Evolutionary conservation across 2,113 vertebrate genomes (phyloP).

Genomic region (Phrynocephalus versicolor): DNA sequence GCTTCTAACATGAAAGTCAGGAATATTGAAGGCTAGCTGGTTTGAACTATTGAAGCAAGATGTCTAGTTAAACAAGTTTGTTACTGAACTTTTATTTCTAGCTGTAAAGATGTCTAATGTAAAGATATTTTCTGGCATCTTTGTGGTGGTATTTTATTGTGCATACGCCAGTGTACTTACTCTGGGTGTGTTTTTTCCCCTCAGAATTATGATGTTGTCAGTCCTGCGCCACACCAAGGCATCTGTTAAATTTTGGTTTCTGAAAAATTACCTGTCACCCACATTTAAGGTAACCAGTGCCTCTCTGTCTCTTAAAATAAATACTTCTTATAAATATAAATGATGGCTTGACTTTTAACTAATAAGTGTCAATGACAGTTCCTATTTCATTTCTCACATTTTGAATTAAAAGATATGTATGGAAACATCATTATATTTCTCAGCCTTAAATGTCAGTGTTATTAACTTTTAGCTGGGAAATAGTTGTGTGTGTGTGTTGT

Average conservation of each 20-base stretch:
- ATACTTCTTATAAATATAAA: not conserved
- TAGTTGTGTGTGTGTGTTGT: too few species aligned
- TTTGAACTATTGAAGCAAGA: not conserved
- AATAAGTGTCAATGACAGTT: not conserved
- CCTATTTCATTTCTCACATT: not conserved
- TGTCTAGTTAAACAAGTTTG: not conserved
- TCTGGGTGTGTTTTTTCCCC: slow-evolving; percentile 55
- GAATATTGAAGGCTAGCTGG: not conserved
- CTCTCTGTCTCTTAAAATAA: not conserved
- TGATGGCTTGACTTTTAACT: not conserved
- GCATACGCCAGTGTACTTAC: slow-evolving; percentile 39
- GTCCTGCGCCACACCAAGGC: slow-evolving; percentile 91
- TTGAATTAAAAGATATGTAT: not conserved
- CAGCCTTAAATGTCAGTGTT: not conserved
- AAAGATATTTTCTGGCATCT: slow-evolving; percentile 22
- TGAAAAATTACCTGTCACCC: slow-evolving; percentile 97
- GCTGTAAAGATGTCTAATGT: not conserved
- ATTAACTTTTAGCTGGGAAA: not conserved
- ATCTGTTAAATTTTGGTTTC: slow-evolving; percentile 98
- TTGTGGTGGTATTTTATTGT: slow-evolving; percentile 36
- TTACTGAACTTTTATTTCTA: not conserved
- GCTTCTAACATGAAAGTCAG: not conserved
- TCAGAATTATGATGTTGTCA: slow-evolving; percentile 98
- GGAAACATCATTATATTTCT: not conserved
- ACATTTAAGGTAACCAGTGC: slow-evolving; percentile 89